These are phyloP conservation scores for Cyclophora albipunctata DNA, from an alignment of 2,888 invertebrate species.

Conservation along the genomic window DNA sequence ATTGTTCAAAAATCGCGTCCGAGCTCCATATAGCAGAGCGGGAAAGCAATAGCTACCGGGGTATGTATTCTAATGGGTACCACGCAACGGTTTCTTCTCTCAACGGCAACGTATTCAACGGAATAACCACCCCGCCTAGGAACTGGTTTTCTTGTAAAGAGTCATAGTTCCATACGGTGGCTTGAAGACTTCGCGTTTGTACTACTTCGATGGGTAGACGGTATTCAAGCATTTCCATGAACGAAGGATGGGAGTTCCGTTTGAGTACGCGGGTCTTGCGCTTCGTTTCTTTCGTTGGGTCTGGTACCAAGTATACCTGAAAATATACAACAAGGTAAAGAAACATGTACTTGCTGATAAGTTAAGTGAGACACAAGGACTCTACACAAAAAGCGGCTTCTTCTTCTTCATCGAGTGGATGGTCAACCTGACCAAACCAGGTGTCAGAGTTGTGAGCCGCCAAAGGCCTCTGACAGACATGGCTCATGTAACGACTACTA, in stretches of 20 bases:
- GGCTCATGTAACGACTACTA: too few species aligned
- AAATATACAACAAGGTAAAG: slow-evolving; percentile 6
- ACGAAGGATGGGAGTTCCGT: slow-evolving; percentile 95
- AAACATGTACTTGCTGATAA: background rate
- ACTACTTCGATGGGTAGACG: slow-evolving; percentile 88
- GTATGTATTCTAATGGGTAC: slow-evolving; percentile 82
- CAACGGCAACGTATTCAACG: slow-evolving; percentile 82
- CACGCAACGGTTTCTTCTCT: slow-evolving; percentile 88
- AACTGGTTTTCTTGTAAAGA: slow-evolving; percentile 95
- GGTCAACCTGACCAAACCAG: too few species aligned
- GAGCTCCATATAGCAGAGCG: slow-evolving; percentile 54
- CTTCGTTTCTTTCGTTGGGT: slow-evolving; percentile 93
- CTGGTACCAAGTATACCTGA: slow-evolving; percentile 90
- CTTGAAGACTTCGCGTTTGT: slow-evolving; percentile 85
- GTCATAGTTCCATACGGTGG: slow-evolving; percentile 96
- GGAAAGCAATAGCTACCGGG: slow-evolving; percentile 58
- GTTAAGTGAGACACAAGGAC: too few species aligned
- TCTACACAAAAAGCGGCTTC: too few species aligned
- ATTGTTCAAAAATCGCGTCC: slow-evolving; percentile 22
- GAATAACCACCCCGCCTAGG: slow-evolving; percentile 92
- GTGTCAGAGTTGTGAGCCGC: too few species aligned
- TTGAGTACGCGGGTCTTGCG: slow-evolving; percentile 95
- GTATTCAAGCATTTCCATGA: slow-evolving; percentile 98
- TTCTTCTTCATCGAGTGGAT: too few species aligned
- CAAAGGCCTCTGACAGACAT: too few species aligned